Conservation (phyloP, 2,797 vertebrate genomes). For the Melopsittacus undulatus region DNA sequence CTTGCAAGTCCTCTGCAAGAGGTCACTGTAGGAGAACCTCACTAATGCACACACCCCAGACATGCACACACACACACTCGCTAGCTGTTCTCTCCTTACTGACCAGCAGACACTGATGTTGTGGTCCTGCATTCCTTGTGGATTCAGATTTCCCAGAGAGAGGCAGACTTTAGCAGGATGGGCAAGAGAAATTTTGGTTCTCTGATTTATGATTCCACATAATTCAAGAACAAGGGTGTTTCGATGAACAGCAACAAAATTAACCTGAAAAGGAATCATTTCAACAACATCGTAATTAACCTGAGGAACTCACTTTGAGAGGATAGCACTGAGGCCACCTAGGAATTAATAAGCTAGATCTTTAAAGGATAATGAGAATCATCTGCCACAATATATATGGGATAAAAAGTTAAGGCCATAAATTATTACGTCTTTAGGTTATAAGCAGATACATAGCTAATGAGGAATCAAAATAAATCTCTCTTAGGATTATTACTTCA, state of each 20-base stretch:
- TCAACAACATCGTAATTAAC: not conserved
- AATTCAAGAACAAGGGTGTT: not conserved
- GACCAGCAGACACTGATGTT: not conserved
- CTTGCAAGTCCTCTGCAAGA: not conserved
- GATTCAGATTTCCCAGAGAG: slow-evolving; percentile 23
- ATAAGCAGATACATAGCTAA: slow-evolving; percentile 10
- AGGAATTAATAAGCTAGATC: not conserved
- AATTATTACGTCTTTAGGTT: not conserved
- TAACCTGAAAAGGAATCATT: slow-evolving; percentile 4
- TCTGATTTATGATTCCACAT: not conserved
- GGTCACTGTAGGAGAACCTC: not conserved
- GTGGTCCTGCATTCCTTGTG: slow-evolving; percentile 44
- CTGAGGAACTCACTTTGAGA: slow-evolving; percentile 13
- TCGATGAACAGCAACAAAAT: slow-evolving; percentile 25
- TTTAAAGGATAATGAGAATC: not conserved
- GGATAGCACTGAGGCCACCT: not conserved
- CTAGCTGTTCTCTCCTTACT: not conserved
- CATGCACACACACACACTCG: not conserved
- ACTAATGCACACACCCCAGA: not conserved
- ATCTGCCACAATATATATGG: not conserved
- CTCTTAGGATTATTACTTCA: slow-evolving; percentile 16
- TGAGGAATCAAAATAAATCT: not conserved
- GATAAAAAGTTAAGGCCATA: slow-evolving; percentile 4
- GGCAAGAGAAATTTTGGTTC: slow-evolving; percentile 1
- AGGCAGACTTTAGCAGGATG: not conserved